Conservation (phyloP, 2,113 vertebrate genomes). For the Guaruba guarouba region DNA sequence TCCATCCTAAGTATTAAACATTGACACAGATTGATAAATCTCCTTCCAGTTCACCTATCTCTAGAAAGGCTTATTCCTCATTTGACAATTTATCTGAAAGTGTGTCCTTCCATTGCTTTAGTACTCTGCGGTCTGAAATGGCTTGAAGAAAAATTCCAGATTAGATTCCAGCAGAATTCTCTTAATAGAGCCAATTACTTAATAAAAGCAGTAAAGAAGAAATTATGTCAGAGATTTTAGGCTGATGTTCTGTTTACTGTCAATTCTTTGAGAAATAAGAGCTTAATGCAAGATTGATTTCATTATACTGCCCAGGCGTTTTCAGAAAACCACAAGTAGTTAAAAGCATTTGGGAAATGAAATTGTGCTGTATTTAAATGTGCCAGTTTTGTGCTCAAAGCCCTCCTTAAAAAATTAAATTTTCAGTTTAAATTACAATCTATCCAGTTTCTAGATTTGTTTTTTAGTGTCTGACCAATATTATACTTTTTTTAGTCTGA, state of each 20-base stretch:
- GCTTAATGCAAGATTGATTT: constrained; percentile 65
- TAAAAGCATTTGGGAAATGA: constrained; percentile 64
- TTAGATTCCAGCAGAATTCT: constrained; percentile 50
- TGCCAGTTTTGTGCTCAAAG: constrained; percentile 41
- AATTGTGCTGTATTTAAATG: constrained; percentile 31
- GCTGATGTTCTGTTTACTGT: constrained; percentile 34
- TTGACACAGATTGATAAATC: not conserved
- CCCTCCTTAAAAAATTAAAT: constrained; percentile 30
- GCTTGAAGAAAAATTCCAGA: constrained; percentile 13
- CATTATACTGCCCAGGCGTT: constrained; percentile 48
- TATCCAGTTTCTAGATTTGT: constrained; percentile 15
- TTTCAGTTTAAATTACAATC: constrained; percentile 22
- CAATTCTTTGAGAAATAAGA: constrained; percentile 44
- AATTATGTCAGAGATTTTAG: constrained; percentile 56
- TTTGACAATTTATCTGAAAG: not conserved
- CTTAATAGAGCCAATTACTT: constrained; percentile 57
- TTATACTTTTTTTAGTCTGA: constrained; percentile 1
- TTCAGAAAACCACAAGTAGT: constrained; percentile 55
- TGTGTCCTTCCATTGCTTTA: not conserved
- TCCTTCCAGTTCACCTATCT: not conserved
- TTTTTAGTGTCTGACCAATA: constrained; percentile 39
- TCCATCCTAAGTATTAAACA: not conserved
- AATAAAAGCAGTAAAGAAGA: constrained; percentile 55
- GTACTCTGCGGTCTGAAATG: constrained; percentile 24
- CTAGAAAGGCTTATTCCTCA: not conserved